Conservation (phyloP, 2,113 vertebrate species). For the Psammodynastes pulverulentus region DNA sequence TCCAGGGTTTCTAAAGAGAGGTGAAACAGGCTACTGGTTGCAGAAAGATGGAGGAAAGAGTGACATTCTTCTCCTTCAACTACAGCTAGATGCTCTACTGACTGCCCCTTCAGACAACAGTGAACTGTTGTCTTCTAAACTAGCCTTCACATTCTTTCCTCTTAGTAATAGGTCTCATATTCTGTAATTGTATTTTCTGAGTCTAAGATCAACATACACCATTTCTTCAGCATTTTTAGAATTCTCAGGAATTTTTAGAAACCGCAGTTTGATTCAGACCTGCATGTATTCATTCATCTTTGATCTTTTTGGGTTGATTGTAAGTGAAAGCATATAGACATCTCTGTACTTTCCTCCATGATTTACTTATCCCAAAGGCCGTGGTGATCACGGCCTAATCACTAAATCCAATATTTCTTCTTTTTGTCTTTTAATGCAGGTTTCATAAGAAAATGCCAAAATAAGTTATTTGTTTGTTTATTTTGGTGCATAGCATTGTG, state of each 20-base stretch:
- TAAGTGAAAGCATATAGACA: background rate
- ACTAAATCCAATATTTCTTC: background rate
- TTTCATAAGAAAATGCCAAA: background rate
- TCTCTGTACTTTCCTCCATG: background rate
- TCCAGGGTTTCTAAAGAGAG: background rate
- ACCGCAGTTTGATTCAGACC: background rate
- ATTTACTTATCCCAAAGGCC: background rate
- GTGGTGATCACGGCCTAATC: background rate
- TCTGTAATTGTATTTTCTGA: background rate
- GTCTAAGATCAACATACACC: background rate
- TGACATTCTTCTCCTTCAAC: background rate
- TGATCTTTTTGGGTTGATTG: background rate
- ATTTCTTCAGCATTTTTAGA: background rate
- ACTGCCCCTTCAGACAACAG: background rate
- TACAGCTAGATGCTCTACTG: background rate
- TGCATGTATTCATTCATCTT: background rate
- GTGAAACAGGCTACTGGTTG: background rate
- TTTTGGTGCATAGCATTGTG: background rate
- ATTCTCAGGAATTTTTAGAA: background rate
- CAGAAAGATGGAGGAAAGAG: background rate
- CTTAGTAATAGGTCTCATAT: background rate
- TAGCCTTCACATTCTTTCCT: background rate
- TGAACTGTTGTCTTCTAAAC: background rate
- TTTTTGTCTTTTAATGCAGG: background rate
- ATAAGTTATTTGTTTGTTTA: background rate